These are phyloP conservation scores for Yoshiicerus persimilis DNA, from an alignment of 1,140 invertebrate genomes.

Conservation along the genomic window DNA sequence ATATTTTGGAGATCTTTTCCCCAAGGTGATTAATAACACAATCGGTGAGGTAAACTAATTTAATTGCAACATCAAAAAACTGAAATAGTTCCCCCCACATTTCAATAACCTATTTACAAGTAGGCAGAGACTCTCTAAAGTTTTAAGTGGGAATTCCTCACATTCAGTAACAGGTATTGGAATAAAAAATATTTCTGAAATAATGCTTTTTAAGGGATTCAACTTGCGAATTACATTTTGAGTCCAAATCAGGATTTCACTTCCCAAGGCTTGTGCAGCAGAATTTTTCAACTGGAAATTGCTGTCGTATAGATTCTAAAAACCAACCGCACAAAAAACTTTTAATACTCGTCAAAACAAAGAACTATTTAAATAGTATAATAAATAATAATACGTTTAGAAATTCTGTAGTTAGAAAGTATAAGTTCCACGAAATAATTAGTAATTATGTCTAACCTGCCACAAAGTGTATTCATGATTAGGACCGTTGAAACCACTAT, in stretches of 20 bases:
- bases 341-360: not conserved
- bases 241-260: constrained; percentile 72
- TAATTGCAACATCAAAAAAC: too few relatives aligned
- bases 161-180: too few relatives aligned
- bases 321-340: not conserved
- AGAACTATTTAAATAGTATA: constrained; percentile 65
- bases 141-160: too few relatives aligned
- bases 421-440: constrained; percentile 62
- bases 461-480: not conserved
- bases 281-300: not conserved
- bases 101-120: too few relatives aligned
- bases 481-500: not conserved
- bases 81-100: too few relatives aligned
- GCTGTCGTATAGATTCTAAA: constrained; percentile 28
- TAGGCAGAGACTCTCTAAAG: too few relatives aligned
- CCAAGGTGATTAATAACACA: too few relatives aligned
- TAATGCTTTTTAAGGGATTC: too few relatives aligned
- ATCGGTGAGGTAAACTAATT: too few relatives aligned
- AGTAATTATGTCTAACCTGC: constrained; percentile 21
- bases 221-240: constrained; percentile 67
- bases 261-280: constrained; percentile 57
- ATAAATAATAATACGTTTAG: constrained; percentile 75
- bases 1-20: too few relatives aligned
- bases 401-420: constrained; percentile 69
- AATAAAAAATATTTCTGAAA: not conserved